Evolutionary conservation across 2,113 vertebrate species (phyloP).

Genomic region (Amazona vittata): DNA sequence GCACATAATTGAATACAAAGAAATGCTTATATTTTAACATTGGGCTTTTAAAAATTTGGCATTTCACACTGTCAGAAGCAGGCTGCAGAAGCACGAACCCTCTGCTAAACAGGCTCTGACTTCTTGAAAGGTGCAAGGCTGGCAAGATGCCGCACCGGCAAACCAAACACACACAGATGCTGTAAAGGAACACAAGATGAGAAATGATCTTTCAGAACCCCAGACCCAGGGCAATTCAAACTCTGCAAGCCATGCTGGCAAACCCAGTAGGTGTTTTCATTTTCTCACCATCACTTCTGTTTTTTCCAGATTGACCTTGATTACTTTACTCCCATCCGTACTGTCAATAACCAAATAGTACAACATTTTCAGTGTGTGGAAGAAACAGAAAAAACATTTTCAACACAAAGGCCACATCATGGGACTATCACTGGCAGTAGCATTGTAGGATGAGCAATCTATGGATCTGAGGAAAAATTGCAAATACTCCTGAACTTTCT

Average conservation of each 20-base stretch:
- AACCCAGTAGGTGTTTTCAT: neutral
- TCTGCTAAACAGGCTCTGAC: neutral
- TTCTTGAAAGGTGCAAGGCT: neutral
- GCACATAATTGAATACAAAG: neutral
- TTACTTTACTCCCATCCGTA: neutral
- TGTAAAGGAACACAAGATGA: neutral
- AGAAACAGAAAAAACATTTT: neutral
- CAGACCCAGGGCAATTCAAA: fast-evolving
- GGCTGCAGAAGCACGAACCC: neutral
- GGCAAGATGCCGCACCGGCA: neutral
- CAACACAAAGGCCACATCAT: neutral
- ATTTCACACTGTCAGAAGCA: neutral
- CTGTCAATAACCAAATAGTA: neutral
- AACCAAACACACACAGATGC: neutral
- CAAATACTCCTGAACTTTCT: neutral
- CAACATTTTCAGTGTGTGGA: neutral
- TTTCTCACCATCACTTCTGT: neutral
- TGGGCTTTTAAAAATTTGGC: neutral
- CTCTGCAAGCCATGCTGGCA: neutral
- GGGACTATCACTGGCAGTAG: neutral
- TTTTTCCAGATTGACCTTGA: neutral
- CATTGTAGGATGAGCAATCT: neutral
- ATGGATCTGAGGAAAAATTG: neutral
- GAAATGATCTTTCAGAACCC: neutral
- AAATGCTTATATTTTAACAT: neutral